phyloP scores from a whole-genome alignment of 2,113 vertebrate species.

The Irena cyanogastra region DNA sequence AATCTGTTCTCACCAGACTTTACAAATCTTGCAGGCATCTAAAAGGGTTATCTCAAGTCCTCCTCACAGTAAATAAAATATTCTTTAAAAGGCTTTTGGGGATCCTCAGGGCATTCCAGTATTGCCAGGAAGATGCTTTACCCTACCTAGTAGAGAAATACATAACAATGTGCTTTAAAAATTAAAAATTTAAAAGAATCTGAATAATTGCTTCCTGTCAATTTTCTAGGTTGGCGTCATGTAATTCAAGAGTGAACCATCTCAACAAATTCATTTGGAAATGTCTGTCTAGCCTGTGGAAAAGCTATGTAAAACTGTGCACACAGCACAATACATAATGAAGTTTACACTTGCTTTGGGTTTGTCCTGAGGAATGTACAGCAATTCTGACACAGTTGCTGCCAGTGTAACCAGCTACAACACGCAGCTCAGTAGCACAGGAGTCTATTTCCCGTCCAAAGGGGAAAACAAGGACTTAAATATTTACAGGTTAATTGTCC shows the following conservation, averaged over 20 bases:
- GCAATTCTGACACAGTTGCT: constrained; percentile 26
- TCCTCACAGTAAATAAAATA: constrained; percentile 55
- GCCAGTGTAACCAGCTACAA: constrained; percentile 56
- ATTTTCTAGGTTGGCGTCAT: constrained; percentile 58
- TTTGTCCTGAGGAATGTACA: constrained; percentile 49
- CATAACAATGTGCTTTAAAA: constrained; percentile 63
- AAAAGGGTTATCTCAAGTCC: constrained; percentile 22
- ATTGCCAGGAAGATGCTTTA: constrained; percentile 38
- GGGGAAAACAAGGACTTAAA: neutral
- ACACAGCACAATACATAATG: constrained; percentile 37
- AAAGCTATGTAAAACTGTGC: constrained; percentile 55
- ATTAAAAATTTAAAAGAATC: constrained; percentile 67
- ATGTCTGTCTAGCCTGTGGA: constrained; percentile 54
- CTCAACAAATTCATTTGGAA: constrained; percentile 53
- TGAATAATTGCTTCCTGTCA: constrained; percentile 46
- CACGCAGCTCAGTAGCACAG: constrained; percentile 26
- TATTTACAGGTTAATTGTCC: neutral
- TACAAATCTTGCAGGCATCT: neutral
- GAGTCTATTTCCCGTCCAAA: neutral
- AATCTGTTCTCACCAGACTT: neutral
- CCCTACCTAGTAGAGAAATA: constrained; percentile 50
- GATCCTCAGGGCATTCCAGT: constrained; percentile 55
- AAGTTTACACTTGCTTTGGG: constrained; percentile 59
- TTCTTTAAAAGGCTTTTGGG: constrained; percentile 59
- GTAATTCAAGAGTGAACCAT: constrained; percentile 28